Conservation (phyloP, 1,140 invertebrate genomes). For the Diachasmimorpha longicaudata region DNA sequence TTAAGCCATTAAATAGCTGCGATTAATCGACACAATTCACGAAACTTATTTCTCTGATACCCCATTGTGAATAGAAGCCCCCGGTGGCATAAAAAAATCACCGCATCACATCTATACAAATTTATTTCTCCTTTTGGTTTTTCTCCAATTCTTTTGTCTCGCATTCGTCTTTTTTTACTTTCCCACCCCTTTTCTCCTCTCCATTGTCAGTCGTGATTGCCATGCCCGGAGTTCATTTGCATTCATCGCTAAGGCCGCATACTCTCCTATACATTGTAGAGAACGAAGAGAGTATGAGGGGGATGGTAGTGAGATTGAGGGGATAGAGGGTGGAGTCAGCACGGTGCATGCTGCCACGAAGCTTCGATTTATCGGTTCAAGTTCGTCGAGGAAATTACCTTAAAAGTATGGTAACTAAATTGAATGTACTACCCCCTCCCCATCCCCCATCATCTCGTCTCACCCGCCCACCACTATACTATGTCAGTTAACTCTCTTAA, state of each 20-base stretch:
- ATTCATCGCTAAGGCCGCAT: constrained; percentile 8
- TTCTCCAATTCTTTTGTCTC: background rate
- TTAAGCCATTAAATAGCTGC: too few relatives aligned
- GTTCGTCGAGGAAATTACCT: constrained; percentile 8
- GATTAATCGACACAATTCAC: too few relatives aligned
- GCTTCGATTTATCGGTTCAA: constrained; percentile 6
- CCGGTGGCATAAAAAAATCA: background rate
- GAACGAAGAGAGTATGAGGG: background rate
- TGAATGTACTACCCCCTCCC: background rate
- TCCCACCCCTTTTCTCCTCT: background rate
- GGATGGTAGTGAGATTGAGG: background rate
- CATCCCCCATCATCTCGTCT: too few relatives aligned
- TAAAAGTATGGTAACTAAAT: constrained; percentile 5
- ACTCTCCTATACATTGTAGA: background rate
- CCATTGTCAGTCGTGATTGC: constrained; percentile 4
- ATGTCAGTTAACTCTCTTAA: background rate
- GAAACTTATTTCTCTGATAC: too few relatives aligned
- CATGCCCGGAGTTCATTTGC: constrained; percentile 5
- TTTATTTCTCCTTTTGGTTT: background rate
- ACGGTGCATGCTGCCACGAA: background rate
- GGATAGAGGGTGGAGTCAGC: background rate
- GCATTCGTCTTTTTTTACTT: background rate
- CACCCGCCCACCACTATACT: background rate
- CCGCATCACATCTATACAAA: background rate
- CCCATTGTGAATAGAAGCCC: too few relatives aligned